Conservation (phyloP, 2,888 invertebrate species). For the Nebria brevicollis region DNA sequence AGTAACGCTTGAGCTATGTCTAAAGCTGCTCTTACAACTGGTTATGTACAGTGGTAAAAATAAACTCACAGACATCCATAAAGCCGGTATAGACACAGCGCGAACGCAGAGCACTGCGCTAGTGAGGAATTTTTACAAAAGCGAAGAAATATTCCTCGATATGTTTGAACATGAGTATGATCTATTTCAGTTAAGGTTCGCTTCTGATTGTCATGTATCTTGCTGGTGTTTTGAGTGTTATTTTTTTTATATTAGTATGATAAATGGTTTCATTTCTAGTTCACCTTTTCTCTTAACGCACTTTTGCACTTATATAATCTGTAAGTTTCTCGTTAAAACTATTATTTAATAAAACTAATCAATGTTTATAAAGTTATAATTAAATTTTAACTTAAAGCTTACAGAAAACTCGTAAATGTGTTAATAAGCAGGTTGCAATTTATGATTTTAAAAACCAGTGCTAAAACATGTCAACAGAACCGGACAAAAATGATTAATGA, state of each 20-base stretch:
- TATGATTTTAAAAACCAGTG: constrained; percentile 25
- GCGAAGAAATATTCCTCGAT: constrained; percentile 97
- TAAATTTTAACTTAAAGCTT: no score
- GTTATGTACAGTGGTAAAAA: constrained; percentile 68
- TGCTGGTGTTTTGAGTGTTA: constrained; percentile 20
- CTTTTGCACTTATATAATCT: background rate
- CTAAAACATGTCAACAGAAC: constrained; percentile 31
- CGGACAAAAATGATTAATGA: background rate
- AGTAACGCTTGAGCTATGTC: constrained; percentile 89
- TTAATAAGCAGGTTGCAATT: background rate
- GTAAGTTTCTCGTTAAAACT: background rate
- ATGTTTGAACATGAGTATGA: constrained; percentile 96
- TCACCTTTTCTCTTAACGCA: background rate
- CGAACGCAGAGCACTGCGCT: constrained; percentile 84
- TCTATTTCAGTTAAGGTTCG: constrained; percentile 45
- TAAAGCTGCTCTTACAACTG: constrained; percentile 80
- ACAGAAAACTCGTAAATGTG: no score
- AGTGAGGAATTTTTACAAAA: constrained; percentile 93
- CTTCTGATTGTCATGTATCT: constrained; percentile 50
- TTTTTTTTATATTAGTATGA: background rate
- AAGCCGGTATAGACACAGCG: constrained; percentile 75
- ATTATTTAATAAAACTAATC: no score
- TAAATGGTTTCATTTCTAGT: background rate
- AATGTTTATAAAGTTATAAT: no score
- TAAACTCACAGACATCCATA: constrained; percentile 74